Evolutionary conservation across 1,140 invertebrate species (phyloP).

Genomic region (Meloidogyne hapla): DNA sequence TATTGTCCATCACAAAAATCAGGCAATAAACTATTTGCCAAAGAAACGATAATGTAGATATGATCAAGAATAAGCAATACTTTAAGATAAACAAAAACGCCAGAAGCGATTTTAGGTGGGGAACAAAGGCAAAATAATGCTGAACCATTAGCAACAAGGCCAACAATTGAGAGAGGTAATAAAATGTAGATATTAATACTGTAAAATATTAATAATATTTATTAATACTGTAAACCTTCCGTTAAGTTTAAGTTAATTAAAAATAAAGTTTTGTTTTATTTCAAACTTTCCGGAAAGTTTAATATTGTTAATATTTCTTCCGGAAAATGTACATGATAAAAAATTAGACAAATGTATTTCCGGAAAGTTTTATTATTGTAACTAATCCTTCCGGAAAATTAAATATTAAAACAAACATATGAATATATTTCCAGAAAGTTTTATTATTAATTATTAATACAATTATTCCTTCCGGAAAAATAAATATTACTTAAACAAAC

Average conservation of each 20-base stretch:
- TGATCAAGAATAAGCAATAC: slow-evolving; percentile 60
- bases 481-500: background rate
- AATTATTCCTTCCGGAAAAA: background rate
- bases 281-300: background rate
- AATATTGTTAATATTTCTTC: background rate
- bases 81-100: slow-evolving; percentile 63
- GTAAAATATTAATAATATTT: background rate
- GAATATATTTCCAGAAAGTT: no score
- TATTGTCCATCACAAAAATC: slow-evolving; percentile 62
- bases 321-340: background rate
- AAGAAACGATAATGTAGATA: slow-evolving; percentile 54
- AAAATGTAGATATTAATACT: slow-evolving; percentile 55
- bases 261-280: no score
- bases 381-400: no score
- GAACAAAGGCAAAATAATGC: slow-evolving; percentile 61
- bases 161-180: slow-evolving; percentile 56
- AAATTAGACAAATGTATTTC: no score
- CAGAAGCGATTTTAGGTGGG: slow-evolving; percentile 63
- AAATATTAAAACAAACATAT: no score
- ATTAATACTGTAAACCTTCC: background rate
- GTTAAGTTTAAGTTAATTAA: background rate
- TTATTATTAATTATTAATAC: background rate
- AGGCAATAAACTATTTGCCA: slow-evolving; percentile 51
- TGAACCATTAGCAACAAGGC: slow-evolving; percentile 56
- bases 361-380: no score